Evolutionary conservation across 1,140 invertebrate genomes (phyloP), one percentile per base, ranked within the genome.

Genomic region (Lethocerus indicus): DNA sequence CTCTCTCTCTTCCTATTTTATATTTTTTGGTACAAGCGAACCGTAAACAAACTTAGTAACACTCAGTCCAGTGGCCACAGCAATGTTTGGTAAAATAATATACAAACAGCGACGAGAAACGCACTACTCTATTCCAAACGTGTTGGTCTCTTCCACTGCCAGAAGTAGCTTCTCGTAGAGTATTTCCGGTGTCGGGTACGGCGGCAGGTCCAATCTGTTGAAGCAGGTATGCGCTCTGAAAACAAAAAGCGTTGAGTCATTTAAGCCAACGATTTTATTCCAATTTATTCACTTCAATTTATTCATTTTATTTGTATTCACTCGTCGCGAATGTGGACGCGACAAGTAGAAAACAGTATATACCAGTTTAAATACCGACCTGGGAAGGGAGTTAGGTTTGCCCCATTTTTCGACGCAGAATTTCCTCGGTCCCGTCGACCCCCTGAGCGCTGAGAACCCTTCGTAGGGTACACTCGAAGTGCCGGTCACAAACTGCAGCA

Each of bases 401-500:
- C 93, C 93, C 92, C 92, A 97, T 64, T 94, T 94, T 67, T 98
- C 94, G 58, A 98, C 93, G 64, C 92, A 96, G 68, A 97, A 98
- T 58, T 92, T 90, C 13, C 92, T 72, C 12, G 90, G 90, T 2
- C 94, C 93, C 49, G 91, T 95, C 0, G 88, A 93, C 12, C 94
- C 93, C 29, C 93, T 71, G 24, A 98, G 67, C 12, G 91, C 90
- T 0, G 90, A 76, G 68, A 98, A 98, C 6, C 93, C 94, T 65
- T 98, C 93, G 63, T 91, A 96, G 0, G 94, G 94, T 57, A 98
- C 91, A 58, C 46, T 47, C 0, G 91, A 94, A 0, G 92, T 96
- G 14, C 93, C 93, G 4, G 94, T 98, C 21, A 97, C 92, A 69
- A 97, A 98, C 66, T 95, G 90, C 14, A 97, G 69, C 23, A 97